Percentiles rank a stretch among this genome's conserved stretches.
Evolutionary conservation across 1,140 invertebrate genomes (phyloP).

Genomic region (Tetramorium parvispinum): DNA sequence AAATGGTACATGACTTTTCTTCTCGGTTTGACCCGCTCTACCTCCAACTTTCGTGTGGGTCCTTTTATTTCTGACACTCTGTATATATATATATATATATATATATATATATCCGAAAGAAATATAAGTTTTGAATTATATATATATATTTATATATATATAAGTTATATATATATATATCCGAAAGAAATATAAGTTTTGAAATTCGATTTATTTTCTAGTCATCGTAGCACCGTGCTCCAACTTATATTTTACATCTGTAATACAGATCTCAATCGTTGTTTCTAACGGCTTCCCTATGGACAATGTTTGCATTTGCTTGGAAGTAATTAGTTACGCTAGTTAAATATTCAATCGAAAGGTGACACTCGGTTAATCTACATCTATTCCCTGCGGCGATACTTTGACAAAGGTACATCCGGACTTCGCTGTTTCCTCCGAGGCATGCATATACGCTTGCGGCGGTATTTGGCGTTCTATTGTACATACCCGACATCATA

Average conservation of each 20-base stretch:
- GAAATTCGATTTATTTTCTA: neutral
- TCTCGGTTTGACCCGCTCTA: too few relatives aligned
- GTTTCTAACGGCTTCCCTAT: neutral
- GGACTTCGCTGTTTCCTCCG: neutral
- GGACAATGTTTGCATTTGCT: constrained; percentile 18
- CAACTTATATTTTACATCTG: neutral
- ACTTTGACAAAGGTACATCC: constrained; percentile 24
- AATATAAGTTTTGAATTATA: too few relatives aligned
- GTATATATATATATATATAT: too few relatives aligned
- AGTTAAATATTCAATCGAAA: constrained; percentile 47
- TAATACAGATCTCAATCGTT: neutral
- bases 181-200: neutral
- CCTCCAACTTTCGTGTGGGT: too few relatives aligned
- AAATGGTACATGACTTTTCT: too few relatives aligned
- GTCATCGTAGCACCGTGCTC: neutral
- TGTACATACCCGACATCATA: constrained; percentile 34
- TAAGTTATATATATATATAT: too few relatives aligned
- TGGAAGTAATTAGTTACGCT: constrained; percentile 15
- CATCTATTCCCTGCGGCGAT: neutral
- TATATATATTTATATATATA: too few relatives aligned
- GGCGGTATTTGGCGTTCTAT: constrained; percentile 16
- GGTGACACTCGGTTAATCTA: constrained; percentile 7
- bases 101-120: too few relatives aligned
- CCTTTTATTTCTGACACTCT: too few relatives aligned
- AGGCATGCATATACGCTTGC: constrained; percentile 40